Evolutionary conservation across 2,113 vertebrate genomes (phyloP), one percentile per base, ranked within the genome.

Genomic region (Trichechus manatus): DNA sequence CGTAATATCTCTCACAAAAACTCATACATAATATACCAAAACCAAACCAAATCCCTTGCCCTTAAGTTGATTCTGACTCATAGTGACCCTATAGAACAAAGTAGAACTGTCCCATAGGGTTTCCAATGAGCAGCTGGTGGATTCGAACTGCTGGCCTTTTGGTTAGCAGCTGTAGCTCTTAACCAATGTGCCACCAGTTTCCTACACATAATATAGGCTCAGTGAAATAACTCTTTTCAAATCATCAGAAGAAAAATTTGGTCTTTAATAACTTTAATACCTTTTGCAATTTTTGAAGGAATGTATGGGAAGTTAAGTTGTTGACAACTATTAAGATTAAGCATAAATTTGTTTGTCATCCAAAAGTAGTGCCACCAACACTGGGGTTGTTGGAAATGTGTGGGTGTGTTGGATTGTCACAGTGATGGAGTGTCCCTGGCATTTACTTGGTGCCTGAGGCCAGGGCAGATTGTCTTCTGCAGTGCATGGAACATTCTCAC

Each of bases 211-310:
- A 56, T 3, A 3, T 39, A 11, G 79, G 9, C 47, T 84, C 36
- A 56, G 27, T 53, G 39, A 72, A 84, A 88, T 33, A 17, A 7
- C 36, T 36, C 17, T 3, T 89, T 70, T 92, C 7, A 59, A 14
- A 10, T 96, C 31, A 92, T 84, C 59, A 72, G 47, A 93, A 29
- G 63, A 89, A 87, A 29, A 10, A 61, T 59, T 4, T 27, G 27
- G 0, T 79, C 33, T 74, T 92, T 61, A 50, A 66, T 84, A 56
- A 79, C n/a, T 74, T 63, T 11, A 70, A 66, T 27, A 94, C 68
- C 9, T n/a, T 63, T 87, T 39, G 20, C 44, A 53, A 59, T 84
- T 94, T 93, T 79, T 9, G 82, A 84, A 53, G 70, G 75, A 56
- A 66, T 19, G 36, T 31, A 14, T 9, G 9, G 17, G 7, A 75